Evolutionary conservation across 2,797 vertebrate genomes (phyloP).

Genomic region (Aplochiton taeniatus): DNA sequence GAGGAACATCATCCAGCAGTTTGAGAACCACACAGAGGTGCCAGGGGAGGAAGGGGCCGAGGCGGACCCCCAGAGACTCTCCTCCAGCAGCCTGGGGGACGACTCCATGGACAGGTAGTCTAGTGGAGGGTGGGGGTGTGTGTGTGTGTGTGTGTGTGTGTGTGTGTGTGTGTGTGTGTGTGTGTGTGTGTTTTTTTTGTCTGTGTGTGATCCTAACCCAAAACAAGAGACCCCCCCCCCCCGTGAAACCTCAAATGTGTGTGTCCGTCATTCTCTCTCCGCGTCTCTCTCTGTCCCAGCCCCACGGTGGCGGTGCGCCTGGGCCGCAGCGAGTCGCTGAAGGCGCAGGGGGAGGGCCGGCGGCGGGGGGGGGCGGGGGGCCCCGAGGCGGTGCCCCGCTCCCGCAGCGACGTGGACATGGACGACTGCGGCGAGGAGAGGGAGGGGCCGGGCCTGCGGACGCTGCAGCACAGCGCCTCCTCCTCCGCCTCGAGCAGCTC

Average conservation of each 20-base stretch:
- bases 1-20: slow-evolving; percentile 93
- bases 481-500: slow-evolving; percentile 88
- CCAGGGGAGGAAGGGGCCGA: slow-evolving; percentile 74
- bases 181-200: slow-evolving; percentile 1
- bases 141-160: background rate
- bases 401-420: slow-evolving; percentile 93
- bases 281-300: slow-evolving; percentile 58
- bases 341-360: slow-evolving; percentile 90
- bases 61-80: slow-evolving; percentile 75
- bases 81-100: slow-evolving; percentile 87
- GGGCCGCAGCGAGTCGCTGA: slow-evolving; percentile 90
- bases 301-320: slow-evolving; percentile 78
- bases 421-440: slow-evolving; percentile 83
- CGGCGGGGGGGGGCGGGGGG: slow-evolving; percentile 75
- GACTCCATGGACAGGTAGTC: slow-evolving; percentile 81
- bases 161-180: background rate
- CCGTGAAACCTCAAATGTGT: background rate
- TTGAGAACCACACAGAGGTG: slow-evolving; percentile 81
- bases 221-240: background rate
- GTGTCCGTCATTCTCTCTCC: slow-evolving; percentile 5
- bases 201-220: background rate
- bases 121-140: slow-evolving; percentile 24
- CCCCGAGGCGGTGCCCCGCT: slow-evolving; percentile 86
- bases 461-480: slow-evolving; percentile 85
- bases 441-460: slow-evolving; percentile 77